phyloP scores from a whole-genome alignment of 2,888 invertebrate genomes.

The Magallana nippona region DNA sequence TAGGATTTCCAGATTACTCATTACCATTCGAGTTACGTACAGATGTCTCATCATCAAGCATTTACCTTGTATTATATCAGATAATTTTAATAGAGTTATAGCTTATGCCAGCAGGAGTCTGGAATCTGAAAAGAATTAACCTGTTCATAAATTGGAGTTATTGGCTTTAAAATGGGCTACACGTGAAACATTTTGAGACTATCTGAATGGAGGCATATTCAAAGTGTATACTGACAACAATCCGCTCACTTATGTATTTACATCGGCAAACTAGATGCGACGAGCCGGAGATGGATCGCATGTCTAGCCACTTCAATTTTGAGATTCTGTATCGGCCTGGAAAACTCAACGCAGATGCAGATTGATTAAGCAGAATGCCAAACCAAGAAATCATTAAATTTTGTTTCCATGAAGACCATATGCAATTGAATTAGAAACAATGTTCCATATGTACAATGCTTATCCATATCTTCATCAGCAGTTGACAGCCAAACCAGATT shows the following conservation, averaged over 20 bases:
- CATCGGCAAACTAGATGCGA: constrained; percentile 54
- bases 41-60: background rate
- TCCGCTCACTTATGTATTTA: constrained; percentile 54
- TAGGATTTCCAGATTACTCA: background rate
- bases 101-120: constrained; percentile 46
- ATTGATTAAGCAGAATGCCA: constrained; percentile 56
- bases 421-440: too few species aligned
- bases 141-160: constrained; percentile 46
- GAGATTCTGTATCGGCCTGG: constrained; percentile 56
- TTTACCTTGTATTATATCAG: too few species aligned
- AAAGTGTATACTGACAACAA: background rate
- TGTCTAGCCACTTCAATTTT: constrained; percentile 51
- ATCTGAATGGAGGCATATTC: background rate
- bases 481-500: background rate
- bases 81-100: constrained; percentile 28
- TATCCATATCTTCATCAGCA: background rate
- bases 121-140: constrained; percentile 43
- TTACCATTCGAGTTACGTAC: background rate
- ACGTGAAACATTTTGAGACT: constrained; percentile 45
- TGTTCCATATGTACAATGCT: too few species aligned
- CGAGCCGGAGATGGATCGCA: constrained; percentile 56
- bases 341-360: constrained; percentile 54
- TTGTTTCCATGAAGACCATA: too few species aligned
- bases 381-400: too few species aligned
- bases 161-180: constrained; percentile 46